Evolutionary conservation across 2,888 invertebrate species (phyloP), one percentile per base, ranked within the genome.

Genomic region (Eilema caniola): DNA sequence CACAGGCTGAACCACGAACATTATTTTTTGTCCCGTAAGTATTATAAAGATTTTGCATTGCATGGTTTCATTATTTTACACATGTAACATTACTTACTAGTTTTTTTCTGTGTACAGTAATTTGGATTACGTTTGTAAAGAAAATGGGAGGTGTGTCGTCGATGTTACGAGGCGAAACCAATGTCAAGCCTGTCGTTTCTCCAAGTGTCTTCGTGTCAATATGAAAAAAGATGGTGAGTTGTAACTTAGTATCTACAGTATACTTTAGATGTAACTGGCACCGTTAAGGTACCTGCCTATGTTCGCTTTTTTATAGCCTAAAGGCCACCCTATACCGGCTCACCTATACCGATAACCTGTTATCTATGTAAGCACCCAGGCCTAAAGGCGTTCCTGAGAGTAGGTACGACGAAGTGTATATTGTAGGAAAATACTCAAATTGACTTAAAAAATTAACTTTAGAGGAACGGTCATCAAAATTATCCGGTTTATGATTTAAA

Each of bases 91-190:
- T 56, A 3, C 11, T 16, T 28, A 12, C 33, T 20, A 23, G 25
- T 25, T 12, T 64, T 12, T 74, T 63, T 64, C 59, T 23, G 12
- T 53, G 53, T 33, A 31, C 90, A 98, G 98, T 83, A 98, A 98
- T 89, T 93, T 98, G 85, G 98, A 98, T 89, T 99, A 99, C 92
- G 97, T 98, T 10, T 99, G 99, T 93, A 99, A 99, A 90, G 99
- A 99, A 90, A 97, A 96, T 79, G 98, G 98, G 0, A 96, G 96
- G 0, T 99, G 99, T 87, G 95, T 98, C 5, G 98, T 99, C 25
- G 99, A 99, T 87, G 98, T 99, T 3, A 98, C 98, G 0, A 96
- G 99, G 66, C 95, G 99, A 66, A 99, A 99, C 93, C 99, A 99
- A 91, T 99, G 99, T 88, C 99, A 99, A 90, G 98, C 99, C 0